Conservation (phyloP, 2,888 invertebrate genomes). For the Agrochola macilenta region DNA sequence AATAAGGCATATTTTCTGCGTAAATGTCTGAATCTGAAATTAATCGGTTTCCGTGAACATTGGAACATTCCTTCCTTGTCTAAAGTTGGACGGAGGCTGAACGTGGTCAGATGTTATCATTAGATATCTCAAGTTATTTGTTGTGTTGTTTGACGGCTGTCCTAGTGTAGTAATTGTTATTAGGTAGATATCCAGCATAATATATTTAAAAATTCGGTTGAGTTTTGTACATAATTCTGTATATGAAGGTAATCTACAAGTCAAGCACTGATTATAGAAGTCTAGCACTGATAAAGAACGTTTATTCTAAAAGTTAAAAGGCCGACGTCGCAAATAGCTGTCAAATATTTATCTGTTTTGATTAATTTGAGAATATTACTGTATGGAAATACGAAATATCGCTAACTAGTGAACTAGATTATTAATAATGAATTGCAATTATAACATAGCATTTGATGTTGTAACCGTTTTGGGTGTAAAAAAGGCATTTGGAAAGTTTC, state of each 20-base stretch:
- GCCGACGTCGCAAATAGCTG: too few relatives aligned
- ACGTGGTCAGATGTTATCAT: slow-evolving; percentile 45
- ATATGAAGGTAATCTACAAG: neutral
- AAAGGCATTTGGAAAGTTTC: too few relatives aligned
- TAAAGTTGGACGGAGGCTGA: slow-evolving; percentile 48
- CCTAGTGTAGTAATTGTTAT: neutral
- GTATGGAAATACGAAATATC: too few relatives aligned
- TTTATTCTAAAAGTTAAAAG: too few relatives aligned
- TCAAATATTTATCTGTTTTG: too few relatives aligned
- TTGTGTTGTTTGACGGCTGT: slow-evolving; percentile 18
- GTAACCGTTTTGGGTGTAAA: too few relatives aligned
- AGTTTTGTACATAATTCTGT: neutral
- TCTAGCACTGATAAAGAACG: neutral
- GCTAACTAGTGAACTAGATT: too few relatives aligned
- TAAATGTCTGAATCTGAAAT: slow-evolving; percentile 76
- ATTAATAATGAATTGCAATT: too few relatives aligned
- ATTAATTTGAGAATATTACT: too few relatives aligned
- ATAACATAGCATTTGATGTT: too few relatives aligned
- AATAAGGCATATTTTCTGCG: slow-evolving; percentile 71
- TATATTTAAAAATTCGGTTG: neutral
- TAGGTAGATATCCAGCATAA: neutral
- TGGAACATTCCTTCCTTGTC: slow-evolving; percentile 60
- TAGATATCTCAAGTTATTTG: slow-evolving; percentile 46
- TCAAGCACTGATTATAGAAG: neutral
- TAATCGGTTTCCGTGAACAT: slow-evolving; percentile 72